phyloP scores from a whole-genome alignment of 2,888 invertebrate genomes.

The Eupithecia insigniata region DNA sequence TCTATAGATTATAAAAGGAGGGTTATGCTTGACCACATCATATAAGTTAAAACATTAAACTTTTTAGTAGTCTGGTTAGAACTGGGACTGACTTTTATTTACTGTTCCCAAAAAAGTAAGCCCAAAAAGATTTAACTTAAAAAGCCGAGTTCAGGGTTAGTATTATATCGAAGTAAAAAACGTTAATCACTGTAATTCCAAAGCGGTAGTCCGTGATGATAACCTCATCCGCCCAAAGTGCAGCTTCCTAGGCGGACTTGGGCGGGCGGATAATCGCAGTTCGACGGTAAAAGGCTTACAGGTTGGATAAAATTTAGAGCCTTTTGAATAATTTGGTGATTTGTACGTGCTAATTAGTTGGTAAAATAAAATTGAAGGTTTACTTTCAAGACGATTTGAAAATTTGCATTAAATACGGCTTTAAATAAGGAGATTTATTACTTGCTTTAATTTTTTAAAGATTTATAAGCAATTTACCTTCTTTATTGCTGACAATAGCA shows the following conservation, averaged over 20 bases:
- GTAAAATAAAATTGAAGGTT: too few relatives aligned
- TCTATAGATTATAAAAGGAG: too few relatives aligned
- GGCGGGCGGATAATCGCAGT: slow-evolving; percentile 48
- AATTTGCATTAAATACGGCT: background rate
- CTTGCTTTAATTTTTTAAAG: background rate
- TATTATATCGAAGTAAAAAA: slow-evolving; percentile 17
- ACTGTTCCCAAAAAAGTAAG: background rate
- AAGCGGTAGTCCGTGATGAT: slow-evolving; percentile 52
- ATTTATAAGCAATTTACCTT: background rate
- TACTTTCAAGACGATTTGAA: background rate
- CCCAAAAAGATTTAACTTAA: background rate
- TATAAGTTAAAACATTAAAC: too few relatives aligned
- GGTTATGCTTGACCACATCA: too few relatives aligned
- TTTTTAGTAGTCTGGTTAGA: too few relatives aligned
- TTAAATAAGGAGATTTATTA: background rate
- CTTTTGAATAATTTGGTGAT: slow-evolving; percentile 11
- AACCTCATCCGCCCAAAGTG: slow-evolving; percentile 50
- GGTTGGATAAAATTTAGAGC: background rate
- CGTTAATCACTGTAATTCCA: slow-evolving; percentile 44
- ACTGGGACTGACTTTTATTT: background rate
- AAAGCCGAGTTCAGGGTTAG: background rate
- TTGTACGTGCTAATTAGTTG: slow-evolving; percentile 9
- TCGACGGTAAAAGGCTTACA: slow-evolving; percentile 11
- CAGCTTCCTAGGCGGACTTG: slow-evolving; percentile 43
- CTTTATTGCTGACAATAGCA: background rate